Percentiles rank a stretch among this genome's conserved stretches.
Evolutionary conservation across 2,113 vertebrate genomes (phyloP).

Genomic region (Phrynocephalus versicolor): DNA sequence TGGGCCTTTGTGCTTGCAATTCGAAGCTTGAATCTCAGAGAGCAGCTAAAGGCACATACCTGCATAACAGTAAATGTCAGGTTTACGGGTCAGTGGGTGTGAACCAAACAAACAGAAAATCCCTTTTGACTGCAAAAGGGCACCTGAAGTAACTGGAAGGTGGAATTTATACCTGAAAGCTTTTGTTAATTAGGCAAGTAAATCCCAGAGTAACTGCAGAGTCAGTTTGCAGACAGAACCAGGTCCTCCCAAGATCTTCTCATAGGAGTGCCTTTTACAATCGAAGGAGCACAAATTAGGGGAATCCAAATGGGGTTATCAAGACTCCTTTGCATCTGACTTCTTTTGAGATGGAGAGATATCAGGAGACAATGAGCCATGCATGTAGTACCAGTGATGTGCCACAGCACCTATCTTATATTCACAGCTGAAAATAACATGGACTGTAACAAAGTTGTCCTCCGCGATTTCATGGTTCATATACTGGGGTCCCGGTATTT

Average conservation of each 20-base stretch:
- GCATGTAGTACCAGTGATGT: background rate
- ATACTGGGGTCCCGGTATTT: too few species aligned
- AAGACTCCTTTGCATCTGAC: too few species aligned
- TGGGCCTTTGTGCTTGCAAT: constrained; percentile 44
- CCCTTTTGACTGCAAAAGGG: constrained; percentile 40
- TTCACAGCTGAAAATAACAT: background rate
- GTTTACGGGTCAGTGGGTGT: constrained; percentile 52
- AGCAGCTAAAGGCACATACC: constrained; percentile 30
- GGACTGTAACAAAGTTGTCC: too few species aligned
- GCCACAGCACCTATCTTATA: background rate
- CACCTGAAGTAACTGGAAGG: constrained; percentile 48
- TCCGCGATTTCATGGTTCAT: too few species aligned
- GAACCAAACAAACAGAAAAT: constrained; percentile 32
- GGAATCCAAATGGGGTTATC: background rate
- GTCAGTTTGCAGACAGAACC: too few species aligned
- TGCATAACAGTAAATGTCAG: constrained; percentile 52
- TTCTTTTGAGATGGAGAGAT: background rate
- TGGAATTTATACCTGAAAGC: constrained; percentile 21
- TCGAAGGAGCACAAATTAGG: background rate
- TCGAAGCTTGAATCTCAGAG: constrained; percentile 21
- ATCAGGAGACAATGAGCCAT: background rate
- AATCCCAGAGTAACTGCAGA: background rate
- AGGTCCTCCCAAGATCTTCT: background rate
- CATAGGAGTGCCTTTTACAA: background rate
- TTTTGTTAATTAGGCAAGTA: constrained; percentile 23